Evolutionary conservation across 2,113 vertebrate species (phyloP), one percentile per base, ranked within the genome.

Genomic region (Vidua macroura): DNA sequence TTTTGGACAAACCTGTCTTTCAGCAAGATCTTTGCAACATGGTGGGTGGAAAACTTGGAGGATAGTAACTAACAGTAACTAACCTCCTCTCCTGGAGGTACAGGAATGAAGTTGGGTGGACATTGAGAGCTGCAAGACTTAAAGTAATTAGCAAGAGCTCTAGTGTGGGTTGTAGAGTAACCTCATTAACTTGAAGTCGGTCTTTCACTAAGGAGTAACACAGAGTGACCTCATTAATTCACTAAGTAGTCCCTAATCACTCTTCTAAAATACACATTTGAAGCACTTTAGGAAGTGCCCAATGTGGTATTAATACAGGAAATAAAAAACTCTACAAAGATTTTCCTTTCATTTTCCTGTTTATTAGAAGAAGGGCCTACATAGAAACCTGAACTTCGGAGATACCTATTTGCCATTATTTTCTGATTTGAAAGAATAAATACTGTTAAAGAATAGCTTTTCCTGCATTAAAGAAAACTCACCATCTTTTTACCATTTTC

Each of bases 191-290:
- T 59, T 83, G 63, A 85, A 84, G 37, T 89, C 1, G 1, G 63
- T 82, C 63, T 94, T 94, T 78, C 41, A n/a, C 58, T 84, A 35
- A 87, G 37, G 24, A 88, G 48, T 74, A 79, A 89, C 55, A 80
- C 55, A 24, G 69, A 62, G 28, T 86, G 75, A 86, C 64, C 76
- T 90, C 64, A 49, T 90, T 93, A 96, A 86, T 80, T 83, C 68
- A 74, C 73, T 67, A 94, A 90, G 46, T 59, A 3, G 21, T 93
- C n/a, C 23, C 53, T 94, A 88, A 77, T 94, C 82, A 58, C 53
- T 48, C 33, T 76, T 82, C 37, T 58, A 27, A 73, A 92, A 55
- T 43, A 60, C 18, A 44, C 30, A 27, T 15, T 56, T 20, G 19
- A 88, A 84, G 24, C 74, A 35, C 49, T 88, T 64, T 25, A 76